phyloP scores from a whole-genome alignment of 35 echinoderm and acorn worm genomes.

The Heliocidaris erythrogramma region DNA sequence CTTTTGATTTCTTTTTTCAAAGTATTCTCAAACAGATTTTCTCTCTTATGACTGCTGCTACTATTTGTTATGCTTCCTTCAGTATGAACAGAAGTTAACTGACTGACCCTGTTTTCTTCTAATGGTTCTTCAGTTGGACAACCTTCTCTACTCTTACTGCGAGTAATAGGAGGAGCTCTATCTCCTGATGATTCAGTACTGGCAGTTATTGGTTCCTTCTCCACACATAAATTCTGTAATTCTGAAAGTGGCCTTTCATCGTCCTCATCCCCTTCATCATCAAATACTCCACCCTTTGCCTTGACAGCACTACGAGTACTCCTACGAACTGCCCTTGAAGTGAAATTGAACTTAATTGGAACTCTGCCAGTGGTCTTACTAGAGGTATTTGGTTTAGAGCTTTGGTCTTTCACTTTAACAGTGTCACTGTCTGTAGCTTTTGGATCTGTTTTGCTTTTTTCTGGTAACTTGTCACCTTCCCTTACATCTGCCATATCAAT shows the following conservation, averaged over 20 bases:
- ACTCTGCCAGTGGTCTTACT: neutral
- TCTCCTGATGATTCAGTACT: neutral
- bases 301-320: constrained; percentile 12
- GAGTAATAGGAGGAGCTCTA: neutral
- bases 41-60: neutral
- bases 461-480: constrained; percentile 20
- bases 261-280: constrained; percentile 12
- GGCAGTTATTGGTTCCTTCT: neutral
- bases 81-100: neutral
- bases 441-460: neutral
- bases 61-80: neutral
- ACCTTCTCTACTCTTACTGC: neutral
- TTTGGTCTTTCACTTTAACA: neutral
- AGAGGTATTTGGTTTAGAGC: neutral
- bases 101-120: neutral
- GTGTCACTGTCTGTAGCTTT: neutral
- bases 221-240: constrained; percentile 4
- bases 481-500: neutral
- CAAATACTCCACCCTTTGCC: constrained; percentile 20
- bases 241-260: constrained; percentile 13
- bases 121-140: neutral
- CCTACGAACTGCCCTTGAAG: neutral
- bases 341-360: constrained; percentile 44
- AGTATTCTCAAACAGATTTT: neutral
- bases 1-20: neutral